These are phyloP conservation scores for Caenorhabditis japonica DNA, from an alignment of 2,888 invertebrate genomes.

Conservation along the genomic window DNA sequence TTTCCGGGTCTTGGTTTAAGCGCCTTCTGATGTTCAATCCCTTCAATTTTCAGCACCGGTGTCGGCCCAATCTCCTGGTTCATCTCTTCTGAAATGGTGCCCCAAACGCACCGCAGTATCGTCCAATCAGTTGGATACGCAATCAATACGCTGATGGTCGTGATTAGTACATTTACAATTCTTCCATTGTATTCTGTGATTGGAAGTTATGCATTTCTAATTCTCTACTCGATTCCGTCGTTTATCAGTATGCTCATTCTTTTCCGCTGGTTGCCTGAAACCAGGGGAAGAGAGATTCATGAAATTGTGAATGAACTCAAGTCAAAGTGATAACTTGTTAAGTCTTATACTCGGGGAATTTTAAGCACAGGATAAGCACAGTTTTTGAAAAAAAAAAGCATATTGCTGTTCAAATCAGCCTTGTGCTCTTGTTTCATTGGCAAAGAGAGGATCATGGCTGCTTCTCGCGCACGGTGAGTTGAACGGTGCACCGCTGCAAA, in stretches of 20 bases:
- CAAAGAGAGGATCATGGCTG: no score
- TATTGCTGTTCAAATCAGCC: no score
- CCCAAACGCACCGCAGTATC: conserved; percentile 66
- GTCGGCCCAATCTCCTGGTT: conserved; percentile 72
- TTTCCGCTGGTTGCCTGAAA: conserved; percentile 64
- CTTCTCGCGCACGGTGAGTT: no score
- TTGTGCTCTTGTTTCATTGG: no score
- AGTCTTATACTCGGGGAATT: no score
- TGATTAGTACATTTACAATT: conserved; percentile 63
- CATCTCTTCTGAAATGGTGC: conserved; percentile 67
- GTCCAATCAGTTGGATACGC: conserved; percentile 66
- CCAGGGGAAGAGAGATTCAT: conserved; percentile 68
- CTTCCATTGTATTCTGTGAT: conserved; percentile 61
- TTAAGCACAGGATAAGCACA: no score
- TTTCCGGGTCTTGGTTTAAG: no score
- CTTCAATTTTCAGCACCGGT: conserved; percentile 53
- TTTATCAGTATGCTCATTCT: conserved; percentile 55
- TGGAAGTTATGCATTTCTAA: conserved; percentile 64
- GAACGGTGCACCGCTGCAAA: no score
- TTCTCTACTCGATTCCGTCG: conserved; percentile 65
- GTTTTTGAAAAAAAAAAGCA: no score
- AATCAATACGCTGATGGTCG: conserved; percentile 66
- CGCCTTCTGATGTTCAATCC: no score
- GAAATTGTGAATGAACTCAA: conserved; percentile 66
- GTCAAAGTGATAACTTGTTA: conserved; percentile 7